Base-by-base conservation (phyloP, 2,113 vertebrate genomes). In the Oreochromis aureus region DNA sequence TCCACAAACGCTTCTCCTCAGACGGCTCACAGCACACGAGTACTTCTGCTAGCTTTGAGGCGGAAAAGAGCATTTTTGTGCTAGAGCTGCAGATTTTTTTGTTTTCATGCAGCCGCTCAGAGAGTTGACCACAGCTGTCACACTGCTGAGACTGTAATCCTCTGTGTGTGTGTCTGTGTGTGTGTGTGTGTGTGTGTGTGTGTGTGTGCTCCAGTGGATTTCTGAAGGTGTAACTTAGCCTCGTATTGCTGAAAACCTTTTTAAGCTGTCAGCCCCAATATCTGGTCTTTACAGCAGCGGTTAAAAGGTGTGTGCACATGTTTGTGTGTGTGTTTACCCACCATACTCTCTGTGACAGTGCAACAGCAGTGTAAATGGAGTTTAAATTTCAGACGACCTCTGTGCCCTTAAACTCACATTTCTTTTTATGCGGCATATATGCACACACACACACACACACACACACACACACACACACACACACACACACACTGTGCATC, bases 201-300 rank as follows among this genome's bases (percentile, higher is more conserved):
- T 27, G 22, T 24, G 36, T 10, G 54, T 1, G 54, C 87, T 86
- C 63, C 76, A 89, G 22, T 89, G 79, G 16, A 12, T 84, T 80
- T 87, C 61, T 87, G 81, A 87, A 91, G 90, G 89, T 89, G 87
- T 81, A 91, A 89, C 87, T 84, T 85, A 7, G 82, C 78, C 71
- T 46, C 8, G 66, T 85, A 61, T 85, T 51, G 63, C 83, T n/a
- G 6, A 84, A 92, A 93, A 93, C 92, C 92, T 88, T 93, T 92
- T 93, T 88, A 91, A 93, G 87, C 89, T 93, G 94, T 93, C 91
- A 87, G 80, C 34, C 48, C 82, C 83, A 13, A 91, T 93, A 93
- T 93, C 90, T 89, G 89, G 46, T 89, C 86, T 78, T 59, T 80
- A 83, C 82, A 81, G 83, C 41, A 63, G 80, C 48, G 2, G 54